These are phyloP conservation scores for Pterostichus madidus DNA, from an alignment of 2,888 invertebrate species.

Conservation along the genomic window DNA sequence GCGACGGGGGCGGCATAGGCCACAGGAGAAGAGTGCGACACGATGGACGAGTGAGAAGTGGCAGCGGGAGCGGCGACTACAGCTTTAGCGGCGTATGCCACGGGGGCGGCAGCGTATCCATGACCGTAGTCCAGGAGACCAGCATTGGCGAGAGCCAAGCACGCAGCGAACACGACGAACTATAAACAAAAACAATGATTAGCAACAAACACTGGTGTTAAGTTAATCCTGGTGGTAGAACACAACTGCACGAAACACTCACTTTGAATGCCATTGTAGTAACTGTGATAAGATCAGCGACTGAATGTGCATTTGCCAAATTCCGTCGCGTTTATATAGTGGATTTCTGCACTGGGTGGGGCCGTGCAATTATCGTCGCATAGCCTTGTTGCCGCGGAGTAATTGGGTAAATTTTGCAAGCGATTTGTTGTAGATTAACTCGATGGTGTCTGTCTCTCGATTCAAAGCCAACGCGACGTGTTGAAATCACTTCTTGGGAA, in stretches of 20 bases:
- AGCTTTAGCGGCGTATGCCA: slow-evolving; percentile 67
- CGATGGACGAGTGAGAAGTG: slow-evolving; percentile 56
- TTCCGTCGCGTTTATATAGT: slow-evolving; percentile 21
- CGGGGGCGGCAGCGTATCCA: slow-evolving; percentile 67
- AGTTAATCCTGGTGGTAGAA: not conserved
- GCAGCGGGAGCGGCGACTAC: slow-evolving; percentile 68
- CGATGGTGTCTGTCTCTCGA: not conserved
- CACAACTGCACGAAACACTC: slow-evolving; percentile 9
- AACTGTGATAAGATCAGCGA: slow-evolving; percentile 12
- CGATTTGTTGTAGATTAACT: not conserved
- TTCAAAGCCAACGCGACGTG: not conserved
- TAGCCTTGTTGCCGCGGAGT: not conserved
- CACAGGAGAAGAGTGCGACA: slow-evolving; percentile 54
- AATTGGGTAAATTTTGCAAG: slow-evolving; percentile 31
- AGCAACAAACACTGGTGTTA: slow-evolving; percentile 51
- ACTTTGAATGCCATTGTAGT: slow-evolving; percentile 56
- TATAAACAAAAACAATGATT: slow-evolving; percentile 70
- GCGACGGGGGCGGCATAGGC: slow-evolving; percentile 53
- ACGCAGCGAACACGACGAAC: slow-evolving; percentile 71
- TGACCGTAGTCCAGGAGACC: slow-evolving; percentile 47
- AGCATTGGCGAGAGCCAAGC: slow-evolving; percentile 68
- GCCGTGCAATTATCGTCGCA: not conserved
- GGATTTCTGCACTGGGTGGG: slow-evolving; percentile 35
- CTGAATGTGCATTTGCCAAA: slow-evolving; percentile 55
- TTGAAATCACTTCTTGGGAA: slow-evolving; percentile 19